These are phyloP conservation scores for Brachyistius frenatus DNA, from an alignment of 2,113 vertebrate genomes.

Conservation along the genomic window DNA sequence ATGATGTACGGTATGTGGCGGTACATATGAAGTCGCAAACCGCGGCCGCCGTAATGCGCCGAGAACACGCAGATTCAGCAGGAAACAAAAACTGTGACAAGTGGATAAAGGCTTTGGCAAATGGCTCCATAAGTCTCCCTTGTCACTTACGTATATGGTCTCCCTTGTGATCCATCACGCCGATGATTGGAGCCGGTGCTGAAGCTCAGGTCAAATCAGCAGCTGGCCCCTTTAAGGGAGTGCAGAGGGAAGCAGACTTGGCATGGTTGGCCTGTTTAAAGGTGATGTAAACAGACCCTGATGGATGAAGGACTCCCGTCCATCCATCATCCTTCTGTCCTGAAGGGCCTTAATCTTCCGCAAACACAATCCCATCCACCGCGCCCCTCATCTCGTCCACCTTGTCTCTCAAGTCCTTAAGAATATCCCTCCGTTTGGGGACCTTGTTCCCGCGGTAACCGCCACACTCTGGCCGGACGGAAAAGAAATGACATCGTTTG, in stretches of 20 bases:
- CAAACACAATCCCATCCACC: conserved; percentile 76
- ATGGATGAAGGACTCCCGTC: conserved; percentile 75
- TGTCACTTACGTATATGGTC: conserved; percentile 55
- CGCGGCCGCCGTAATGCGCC: conserved; percentile 12
- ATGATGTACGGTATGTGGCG: conserved; percentile 44
- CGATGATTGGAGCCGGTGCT: conserved; percentile 29
- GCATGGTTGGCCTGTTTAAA: conserved; percentile 69
- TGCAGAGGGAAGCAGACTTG: conserved; percentile 19
- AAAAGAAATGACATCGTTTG: conserved; percentile 54
- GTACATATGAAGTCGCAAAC: conserved; percentile 25
- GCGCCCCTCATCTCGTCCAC: conserved; percentile 57
- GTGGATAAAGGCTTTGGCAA: conserved; percentile 55
- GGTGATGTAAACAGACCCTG: conserved; percentile 80
- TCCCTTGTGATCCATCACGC: conserved; percentile 57
- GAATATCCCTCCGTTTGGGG: conserved; percentile 68
- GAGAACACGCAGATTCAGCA: conserved; percentile 63
- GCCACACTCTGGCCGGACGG: conserved; percentile 26
- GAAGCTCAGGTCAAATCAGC: conserved; percentile 34
- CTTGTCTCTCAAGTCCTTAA: conserved; percentile 68
- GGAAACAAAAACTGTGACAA: conserved; percentile 57
- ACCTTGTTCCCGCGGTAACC: conserved; percentile 53
- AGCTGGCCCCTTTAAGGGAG: conserved; percentile 62
- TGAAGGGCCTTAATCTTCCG: conserved; percentile 80
- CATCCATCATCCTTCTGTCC: conserved; percentile 79
- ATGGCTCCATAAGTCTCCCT: conserved; percentile 61